Evolutionary conservation across 2,888 invertebrate genomes (phyloP), one percentile per base, ranked within the genome.

Genomic region (Eristalis pertinax): DNA sequence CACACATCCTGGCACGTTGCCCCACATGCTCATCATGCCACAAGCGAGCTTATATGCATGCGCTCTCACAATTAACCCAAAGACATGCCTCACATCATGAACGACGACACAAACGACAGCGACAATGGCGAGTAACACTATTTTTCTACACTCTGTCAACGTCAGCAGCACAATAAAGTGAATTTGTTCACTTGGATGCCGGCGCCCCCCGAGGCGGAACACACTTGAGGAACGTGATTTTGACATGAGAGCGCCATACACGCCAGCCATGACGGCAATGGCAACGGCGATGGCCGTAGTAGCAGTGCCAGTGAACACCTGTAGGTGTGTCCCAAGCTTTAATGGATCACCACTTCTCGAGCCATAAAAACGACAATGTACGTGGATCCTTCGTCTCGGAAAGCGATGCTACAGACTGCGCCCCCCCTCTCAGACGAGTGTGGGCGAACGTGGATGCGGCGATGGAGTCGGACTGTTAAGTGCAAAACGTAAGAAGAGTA

Each of bases 321-420:
- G 67, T 70, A 79, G 78, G 77, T 69, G 70, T 78, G 77, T 86
- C 72, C 78, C 78, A 26, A 62, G 65, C 70, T 75, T 75, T 86
- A 86, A 86, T 86, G 86, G 86, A 86, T 86, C 86, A 83, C 86
- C 86, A 86, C 86, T 86, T 86, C 76, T 82, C 50, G 69, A 26
- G 69, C 67, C 78, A 78, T 86, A 86, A 86, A 78, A 73, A 78
- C 86, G 83, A 86, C 78, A 83, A 86, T 86, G 86, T 82, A 83
- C 74, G 58, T 70, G 74, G 73, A 86, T 78, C 78, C 70, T 75
- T 75, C 75, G 82, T 78, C 69, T 72, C 19, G 67, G 78, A 75
- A 73, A 77, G 73, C 38, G 68, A 77, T 64, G 76, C 70, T 41
- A 56, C 38, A 29, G 22, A 38, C 41, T 26, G 10, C 1, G 8